phyloP scores from a whole-genome alignment of 2,797 vertebrate species.

The Poecilia picta region DNA sequence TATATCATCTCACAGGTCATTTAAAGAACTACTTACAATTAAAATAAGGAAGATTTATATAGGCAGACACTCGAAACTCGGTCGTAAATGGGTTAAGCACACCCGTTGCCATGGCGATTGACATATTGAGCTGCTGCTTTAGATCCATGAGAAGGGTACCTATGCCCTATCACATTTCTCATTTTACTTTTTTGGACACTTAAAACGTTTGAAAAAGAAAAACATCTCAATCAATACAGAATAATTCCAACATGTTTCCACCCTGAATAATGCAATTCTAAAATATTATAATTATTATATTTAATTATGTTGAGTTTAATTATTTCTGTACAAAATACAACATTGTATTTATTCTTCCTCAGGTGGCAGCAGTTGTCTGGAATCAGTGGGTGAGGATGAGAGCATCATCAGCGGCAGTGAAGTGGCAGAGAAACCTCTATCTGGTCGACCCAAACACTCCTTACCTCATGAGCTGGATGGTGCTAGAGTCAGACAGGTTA shows the following conservation, averaged over 20 bases:
- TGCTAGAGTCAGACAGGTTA: slow-evolving; percentile 86
- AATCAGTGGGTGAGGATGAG: slow-evolving; percentile 94
- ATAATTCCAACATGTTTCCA: no score
- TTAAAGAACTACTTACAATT: no score
- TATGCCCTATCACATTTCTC: not conserved
- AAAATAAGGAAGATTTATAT: no score
- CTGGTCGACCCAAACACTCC: slow-evolving; percentile 91
- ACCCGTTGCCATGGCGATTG: no score
- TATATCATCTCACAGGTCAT: no score
- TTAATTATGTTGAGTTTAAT: not conserved
- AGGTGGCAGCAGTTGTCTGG: slow-evolving; percentile 89
- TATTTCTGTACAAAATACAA: not conserved
- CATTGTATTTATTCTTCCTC: not conserved
- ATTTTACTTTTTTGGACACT: not conserved
- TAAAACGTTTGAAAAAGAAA: not conserved
- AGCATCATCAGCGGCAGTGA: slow-evolving; percentile 80
- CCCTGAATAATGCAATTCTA: no score
- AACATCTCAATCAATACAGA: no score
- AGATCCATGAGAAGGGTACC: no score
- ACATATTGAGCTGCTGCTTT: no score
- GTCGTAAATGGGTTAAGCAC: no score
- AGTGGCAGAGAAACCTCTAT: slow-evolving; percentile 79
- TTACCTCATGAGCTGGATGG: slow-evolving; percentile 92
- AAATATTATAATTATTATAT: no score
- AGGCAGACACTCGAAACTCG: no score